Evolutionary conservation across 2,113 vertebrate species (phyloP), one percentile per base, ranked within the genome.

Genomic region (Romanogobio albipinnatus): DNA sequence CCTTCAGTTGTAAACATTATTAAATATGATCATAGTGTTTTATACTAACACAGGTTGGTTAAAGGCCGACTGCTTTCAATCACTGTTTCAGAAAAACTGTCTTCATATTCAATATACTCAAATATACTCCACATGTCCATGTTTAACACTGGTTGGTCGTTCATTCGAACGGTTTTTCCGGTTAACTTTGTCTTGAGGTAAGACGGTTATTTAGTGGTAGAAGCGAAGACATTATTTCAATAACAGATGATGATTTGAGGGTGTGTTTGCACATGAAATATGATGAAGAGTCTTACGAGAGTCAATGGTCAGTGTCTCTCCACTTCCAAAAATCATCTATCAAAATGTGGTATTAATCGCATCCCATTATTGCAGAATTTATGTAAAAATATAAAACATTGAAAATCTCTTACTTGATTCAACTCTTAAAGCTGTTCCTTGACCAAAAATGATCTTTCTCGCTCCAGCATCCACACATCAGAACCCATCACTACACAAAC

Each of bases 291-390:
- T 70, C 87, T 87, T 84, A 87, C 87, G 19, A 36, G 79, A 19
- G 56, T 85, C 70, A 78, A 88, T 77, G 58, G 2, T 81, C n/a
- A 90, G 26, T 22, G 22, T 15, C 29, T 78, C 86, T 83, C 89
- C 87, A 51, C 39, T 81, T 86, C 87, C 90, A 84, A 91, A 90
- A 24, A 39, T 77, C 9, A 90, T 17, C 64, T 88, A n/a, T n/a
- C n/a, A n/a, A n/a, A n/a, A n/a, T n/a, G 4, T 33, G 26, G 17
- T 19, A 19, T 64, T 64, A 33, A 64, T 15, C 1, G 13, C 26
- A 66, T 66, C 26, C 15, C 2, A 66, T 33, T 17, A 17, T 66
- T 66, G 14, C 6, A 1, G 7, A 33, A 66, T 71, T 1, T 43
- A 70, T 70, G 36, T 22, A 22, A 70, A 9, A 56, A 56, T 1